Percentiles rank a stretch among this genome's conserved stretches.
These are phyloP conservation scores for Triplophysa yarkandensis DNA, from an alignment of 2,797 vertebrate species.

Conservation along the genomic window DNA sequence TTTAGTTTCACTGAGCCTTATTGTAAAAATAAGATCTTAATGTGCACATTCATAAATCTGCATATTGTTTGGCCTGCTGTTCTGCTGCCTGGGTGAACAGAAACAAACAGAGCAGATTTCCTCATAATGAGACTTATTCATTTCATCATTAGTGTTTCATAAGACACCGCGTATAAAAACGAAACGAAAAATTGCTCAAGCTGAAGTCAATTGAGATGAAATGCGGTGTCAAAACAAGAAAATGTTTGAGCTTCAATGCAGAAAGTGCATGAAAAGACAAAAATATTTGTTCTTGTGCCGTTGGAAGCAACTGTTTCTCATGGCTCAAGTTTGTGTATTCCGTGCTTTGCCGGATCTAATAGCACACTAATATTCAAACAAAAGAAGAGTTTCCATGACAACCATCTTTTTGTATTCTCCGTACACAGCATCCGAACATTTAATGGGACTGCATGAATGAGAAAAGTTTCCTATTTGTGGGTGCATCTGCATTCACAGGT, in stretches of 20 bases:
- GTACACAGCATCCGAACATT: slow-evolving; percentile 4
- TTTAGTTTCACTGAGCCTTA: neutral
- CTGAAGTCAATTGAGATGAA: slow-evolving; percentile 16
- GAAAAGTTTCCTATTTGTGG: slow-evolving; percentile 23
- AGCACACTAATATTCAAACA: slow-evolving; percentile 52
- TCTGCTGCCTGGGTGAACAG: slow-evolving; percentile 13
- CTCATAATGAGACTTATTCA: slow-evolving; percentile 15
- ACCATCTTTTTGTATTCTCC: slow-evolving; percentile 34
- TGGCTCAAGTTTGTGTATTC: neutral
- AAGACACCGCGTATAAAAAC: slow-evolving; percentile 5
- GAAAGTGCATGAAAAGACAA: neutral
- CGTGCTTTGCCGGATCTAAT: slow-evolving; percentile 28
- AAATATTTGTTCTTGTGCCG: neutral
- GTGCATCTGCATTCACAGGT: slow-evolving; percentile 26
- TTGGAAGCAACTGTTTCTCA: neutral
- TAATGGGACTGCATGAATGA: slow-evolving; percentile 29
- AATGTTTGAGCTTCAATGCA: neutral
- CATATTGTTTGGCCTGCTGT: neutral
- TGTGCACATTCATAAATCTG: neutral
- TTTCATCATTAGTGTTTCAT: slow-evolving; percentile 20
- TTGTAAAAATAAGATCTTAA: neutral
- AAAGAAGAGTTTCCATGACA: slow-evolving; percentile 49
- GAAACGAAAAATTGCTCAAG: slow-evolving; percentile 6
- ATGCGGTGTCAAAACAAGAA: slow-evolving; percentile 3
- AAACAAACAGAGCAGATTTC: neutral